These are phyloP conservation scores for Antheraea yamamai DNA, from an alignment of 2,888 invertebrate species.

Conservation along the genomic window DNA sequence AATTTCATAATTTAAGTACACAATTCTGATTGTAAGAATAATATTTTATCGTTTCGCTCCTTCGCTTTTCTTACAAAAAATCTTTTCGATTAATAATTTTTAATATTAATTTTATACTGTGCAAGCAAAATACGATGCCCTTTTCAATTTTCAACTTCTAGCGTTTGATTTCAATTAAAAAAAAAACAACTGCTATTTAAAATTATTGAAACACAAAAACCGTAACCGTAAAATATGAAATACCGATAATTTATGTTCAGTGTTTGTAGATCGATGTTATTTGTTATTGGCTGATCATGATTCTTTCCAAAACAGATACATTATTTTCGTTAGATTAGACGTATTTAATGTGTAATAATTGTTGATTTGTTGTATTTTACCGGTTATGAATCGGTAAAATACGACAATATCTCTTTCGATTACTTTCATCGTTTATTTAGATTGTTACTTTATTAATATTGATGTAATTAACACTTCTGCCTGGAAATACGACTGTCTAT, in stretches of 20 bases:
- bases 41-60: background rate
- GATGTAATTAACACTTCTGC: background rate
- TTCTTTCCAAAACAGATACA: background rate
- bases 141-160: background rate
- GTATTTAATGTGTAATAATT: background rate
- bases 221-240: background rate
- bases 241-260: background rate
- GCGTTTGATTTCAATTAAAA: background rate
- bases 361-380: background rate
- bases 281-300: constrained; percentile 5
- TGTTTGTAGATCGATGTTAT: constrained; percentile 13
- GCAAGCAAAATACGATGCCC: no score
- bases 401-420: background rate
- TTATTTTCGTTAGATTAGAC: background rate
- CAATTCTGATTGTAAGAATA: background rate
- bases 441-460: background rate
- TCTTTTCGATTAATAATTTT: background rate
- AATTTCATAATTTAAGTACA: background rate
- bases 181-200: background rate
- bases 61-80: background rate
- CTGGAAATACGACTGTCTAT: constrained; percentile 1
- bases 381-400: background rate
- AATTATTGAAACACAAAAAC: background rate
- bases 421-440: background rate
- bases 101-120: background rate